Evolutionary conservation across 2,888 invertebrate species (phyloP).

Genomic region (Lamellibrachia satsuma): DNA sequence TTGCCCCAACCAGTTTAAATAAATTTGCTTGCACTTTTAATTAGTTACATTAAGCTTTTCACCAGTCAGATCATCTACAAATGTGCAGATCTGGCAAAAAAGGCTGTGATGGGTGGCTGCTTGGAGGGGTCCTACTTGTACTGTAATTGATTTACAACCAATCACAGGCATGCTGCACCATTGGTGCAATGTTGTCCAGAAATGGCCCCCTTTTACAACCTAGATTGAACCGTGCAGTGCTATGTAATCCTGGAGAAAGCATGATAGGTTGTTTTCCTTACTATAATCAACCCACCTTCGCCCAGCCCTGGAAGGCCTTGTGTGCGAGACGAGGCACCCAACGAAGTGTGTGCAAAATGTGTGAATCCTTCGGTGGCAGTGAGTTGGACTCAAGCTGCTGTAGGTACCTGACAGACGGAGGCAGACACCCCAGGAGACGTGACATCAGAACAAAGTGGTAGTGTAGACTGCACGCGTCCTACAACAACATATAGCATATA

Average conservation of each 20-base stretch:
- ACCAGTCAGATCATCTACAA: no score
- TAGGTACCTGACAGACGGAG: constrained; percentile 88
- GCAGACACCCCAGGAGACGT: constrained; percentile 84
- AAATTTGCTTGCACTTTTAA: no score
- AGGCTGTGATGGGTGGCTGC: no score
- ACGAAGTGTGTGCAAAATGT: constrained; percentile 82
- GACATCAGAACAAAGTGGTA: constrained; percentile 89
- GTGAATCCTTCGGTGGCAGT: constrained; percentile 73
- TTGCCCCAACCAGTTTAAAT: no score
- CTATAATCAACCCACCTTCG: constrained; percentile 71
- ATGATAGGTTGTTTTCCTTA: neutral
- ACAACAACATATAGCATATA: constrained; percentile 28
- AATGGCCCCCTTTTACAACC: no score
- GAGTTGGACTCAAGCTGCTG: constrained; percentile 79
- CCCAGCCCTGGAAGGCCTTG: constrained; percentile 86
- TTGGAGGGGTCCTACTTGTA: no score
- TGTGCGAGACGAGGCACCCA: constrained; percentile 89
- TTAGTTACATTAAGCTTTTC: no score
- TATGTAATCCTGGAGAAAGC: neutral
- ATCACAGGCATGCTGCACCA: no score
- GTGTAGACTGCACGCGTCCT: constrained; percentile 78
- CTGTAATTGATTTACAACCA: no score
- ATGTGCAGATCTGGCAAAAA: no score
- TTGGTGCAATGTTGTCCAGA: no score
- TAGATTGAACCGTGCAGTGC: no score